Conservation (phyloP, 2,113 vertebrate species). For the Pyxicephalus adspersus region DNA sequence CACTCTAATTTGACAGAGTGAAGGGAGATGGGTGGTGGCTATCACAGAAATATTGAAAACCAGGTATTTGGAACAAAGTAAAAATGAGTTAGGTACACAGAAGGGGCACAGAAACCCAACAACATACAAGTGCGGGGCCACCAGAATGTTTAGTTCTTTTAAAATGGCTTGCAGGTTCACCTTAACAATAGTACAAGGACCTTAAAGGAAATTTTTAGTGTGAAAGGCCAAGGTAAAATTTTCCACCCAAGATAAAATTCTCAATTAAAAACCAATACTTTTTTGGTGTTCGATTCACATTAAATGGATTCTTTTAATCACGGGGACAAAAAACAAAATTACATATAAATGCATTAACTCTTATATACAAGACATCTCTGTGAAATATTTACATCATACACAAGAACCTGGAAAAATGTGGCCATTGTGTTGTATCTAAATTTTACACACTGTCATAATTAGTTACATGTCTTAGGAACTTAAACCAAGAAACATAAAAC, state of each 20-base stretch:
- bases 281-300: neutral
- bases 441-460: constrained; percentile 5
- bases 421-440: neutral
- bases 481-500: neutral
- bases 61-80: too few species aligned
- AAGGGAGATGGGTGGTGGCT: too few species aligned
- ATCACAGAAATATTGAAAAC: too few species aligned
- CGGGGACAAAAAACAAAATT: neutral
- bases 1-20: too few species aligned
- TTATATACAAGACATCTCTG: constrained; percentile 42
- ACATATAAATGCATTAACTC: constrained; percentile 30
- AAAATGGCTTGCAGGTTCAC: too few species aligned
- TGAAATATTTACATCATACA: constrained; percentile 45
- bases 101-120: too few species aligned
- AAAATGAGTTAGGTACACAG: too few species aligned
- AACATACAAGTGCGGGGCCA: too few species aligned
- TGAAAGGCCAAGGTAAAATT: neutral
- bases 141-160: too few species aligned
- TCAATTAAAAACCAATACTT: constrained; percentile 5
- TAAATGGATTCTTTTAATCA: neutral
- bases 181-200: too few species aligned
- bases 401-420: constrained; percentile 18
- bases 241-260: neutral
- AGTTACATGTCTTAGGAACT: constrained; percentile 3
- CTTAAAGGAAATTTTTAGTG: neutral